phyloP scores from a whole-genome alignment of 1,140 invertebrate species.

The Parasteatoda tepidariorum region DNA sequence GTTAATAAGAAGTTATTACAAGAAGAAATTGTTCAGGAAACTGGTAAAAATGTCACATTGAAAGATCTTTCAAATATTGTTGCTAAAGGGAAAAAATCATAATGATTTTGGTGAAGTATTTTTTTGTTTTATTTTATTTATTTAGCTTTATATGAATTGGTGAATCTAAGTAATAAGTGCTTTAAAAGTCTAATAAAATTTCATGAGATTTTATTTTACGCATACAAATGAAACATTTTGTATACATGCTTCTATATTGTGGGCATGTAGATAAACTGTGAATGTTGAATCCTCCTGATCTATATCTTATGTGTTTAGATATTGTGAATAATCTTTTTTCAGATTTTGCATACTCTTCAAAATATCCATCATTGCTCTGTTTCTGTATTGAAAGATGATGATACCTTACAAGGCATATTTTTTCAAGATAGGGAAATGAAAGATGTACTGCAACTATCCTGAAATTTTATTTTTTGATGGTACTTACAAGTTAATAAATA shows the following conservation, averaged over 20 bases:
- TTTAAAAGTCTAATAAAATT: background rate
- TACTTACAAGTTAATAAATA: slow-evolving; percentile 21
- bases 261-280: background rate
- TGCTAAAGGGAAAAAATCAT: background rate
- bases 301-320: background rate
- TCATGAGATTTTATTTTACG: background rate
- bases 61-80: background rate
- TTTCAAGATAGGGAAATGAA: slow-evolving; percentile 29
- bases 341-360: background rate
- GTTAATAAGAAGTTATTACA: background rate
- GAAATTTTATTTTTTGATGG: slow-evolving; percentile 27
- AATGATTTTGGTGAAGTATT: background rate
- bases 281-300: background rate
- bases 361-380: background rate
- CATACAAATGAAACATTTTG: background rate
- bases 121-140: background rate
- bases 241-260: background rate
- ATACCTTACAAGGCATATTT: background rate
- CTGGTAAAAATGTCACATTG: background rate
- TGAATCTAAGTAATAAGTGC: background rate
- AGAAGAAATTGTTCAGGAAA: background rate
- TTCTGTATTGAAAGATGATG: background rate
- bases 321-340: background rate
- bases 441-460: slow-evolving; percentile 1
- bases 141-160: background rate